These are phyloP conservation scores for Panagrolaimus sp. DNA, from an alignment of 1,140 invertebrate genomes.

Conservation along the genomic window DNA sequence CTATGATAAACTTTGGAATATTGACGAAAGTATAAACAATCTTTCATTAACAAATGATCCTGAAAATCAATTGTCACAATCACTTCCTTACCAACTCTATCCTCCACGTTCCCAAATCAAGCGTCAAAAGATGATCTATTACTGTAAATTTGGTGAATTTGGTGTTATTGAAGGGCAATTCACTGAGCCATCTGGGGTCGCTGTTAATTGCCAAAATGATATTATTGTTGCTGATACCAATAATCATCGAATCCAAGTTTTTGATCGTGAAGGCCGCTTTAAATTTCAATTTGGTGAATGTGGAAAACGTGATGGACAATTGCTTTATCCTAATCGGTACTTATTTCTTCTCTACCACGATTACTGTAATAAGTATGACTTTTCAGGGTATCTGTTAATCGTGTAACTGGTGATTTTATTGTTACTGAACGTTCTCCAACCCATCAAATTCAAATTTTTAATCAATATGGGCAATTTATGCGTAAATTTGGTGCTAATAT, in stretches of 20 bases:
- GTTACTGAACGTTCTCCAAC: constrained; percentile 96
- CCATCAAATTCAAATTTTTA: constrained; percentile 95
- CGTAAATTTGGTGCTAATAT: constrained; percentile 98
- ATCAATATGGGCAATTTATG: constrained; percentile 97
- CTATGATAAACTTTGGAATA: constrained; percentile 41
- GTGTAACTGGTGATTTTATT: constrained; percentile 93
- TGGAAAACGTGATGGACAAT: constrained; percentile 81
- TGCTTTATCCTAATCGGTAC: constrained; percentile 82
- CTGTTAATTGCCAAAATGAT: constrained; percentile 96
- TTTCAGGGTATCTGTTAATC: constrained; percentile 83
- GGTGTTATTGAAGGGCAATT: constrained; percentile 98
- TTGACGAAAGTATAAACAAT: constrained; percentile 37
- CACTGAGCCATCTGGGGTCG: constrained; percentile 95
- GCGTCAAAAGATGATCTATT: constrained; percentile 98
- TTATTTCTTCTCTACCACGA: not conserved
- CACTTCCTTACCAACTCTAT: constrained; percentile 76
- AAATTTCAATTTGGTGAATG: constrained; percentile 99
- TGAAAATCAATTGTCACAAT: not conserved
- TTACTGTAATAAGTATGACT: not conserved
- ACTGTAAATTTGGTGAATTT: constrained; percentile 99
- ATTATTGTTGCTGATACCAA: constrained; percentile 99
- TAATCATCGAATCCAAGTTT: constrained; percentile 85
- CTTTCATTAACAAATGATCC: not conserved
- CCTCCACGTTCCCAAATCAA: constrained; percentile 76
- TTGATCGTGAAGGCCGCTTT: constrained; percentile 96